Base-by-base conservation (phyloP, 1,140 invertebrate genomes). In the Papilio dardanus region DNA sequence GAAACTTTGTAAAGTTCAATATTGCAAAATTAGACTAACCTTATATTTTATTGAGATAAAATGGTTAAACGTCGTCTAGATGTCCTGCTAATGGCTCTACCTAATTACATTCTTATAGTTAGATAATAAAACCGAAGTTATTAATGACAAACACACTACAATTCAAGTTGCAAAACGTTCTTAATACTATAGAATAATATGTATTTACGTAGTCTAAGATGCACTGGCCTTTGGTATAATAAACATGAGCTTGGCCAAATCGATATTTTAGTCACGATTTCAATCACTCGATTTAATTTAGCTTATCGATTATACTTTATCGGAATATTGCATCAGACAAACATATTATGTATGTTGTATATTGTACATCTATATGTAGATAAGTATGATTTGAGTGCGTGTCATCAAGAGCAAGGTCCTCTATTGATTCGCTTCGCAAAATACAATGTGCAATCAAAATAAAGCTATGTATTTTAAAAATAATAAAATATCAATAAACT, bases 211-310 rank as follows among this genome's bases (percentile, higher is more conserved):
- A 28, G 24, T 24, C 50, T 28, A 30, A 30, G 54, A 62, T 62
- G 10, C 54, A 58, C 54, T 14, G 3, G 12, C 24, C 54, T 62
- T 62, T 30, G 24, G 3, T 62, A 14, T 24, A 28, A 28, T 58
- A 28, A 58, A 58, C 54, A 28, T 58, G 54, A 21, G 10, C 54
- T 58, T 24, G 21, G 14, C 54, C 12, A 16, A 62, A 62, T 62
- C 54, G 54, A 62, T 62, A 62, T 62, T 62, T 62, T 62, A 62
- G 54, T 62, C 54, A 30, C 54, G 24, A 8, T 62, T 30, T 21
- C 24, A 62, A 62, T 62, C 54, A 14, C 7, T 62, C 54, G 54
- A 28, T 28, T 28, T 28, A 28, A 62, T 62, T 30, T 62, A 62
- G 54, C 54, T 62, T 28, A 62, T 62, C 54, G 12, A 62, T 14